Base-by-base conservation (phyloP, 2,888 invertebrate genomes). In the Acleris cristana region DNA sequence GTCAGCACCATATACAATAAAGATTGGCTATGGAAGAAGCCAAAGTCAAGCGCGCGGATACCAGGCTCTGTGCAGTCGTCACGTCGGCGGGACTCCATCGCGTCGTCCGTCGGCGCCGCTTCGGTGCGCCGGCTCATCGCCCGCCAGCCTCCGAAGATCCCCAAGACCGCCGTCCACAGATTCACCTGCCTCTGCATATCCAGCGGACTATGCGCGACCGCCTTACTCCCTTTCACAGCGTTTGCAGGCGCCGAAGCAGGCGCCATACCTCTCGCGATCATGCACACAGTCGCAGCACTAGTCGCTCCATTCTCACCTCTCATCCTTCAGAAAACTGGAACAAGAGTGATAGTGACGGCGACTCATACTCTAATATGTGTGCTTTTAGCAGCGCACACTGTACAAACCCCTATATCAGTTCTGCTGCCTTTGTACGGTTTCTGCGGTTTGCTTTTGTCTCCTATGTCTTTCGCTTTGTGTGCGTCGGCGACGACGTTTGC, bases 101-200 rank as follows among this genome's bases (percentile, higher is more conserved):
- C 95, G 30, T 96, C 96, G 58, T 96, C 96, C 0, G 95, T 96
- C 40, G 96, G 96, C 1, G 96, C 96, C 0, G 96, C 96, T 0
- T 97, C 97, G 1, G 96, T 97, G 12, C 94, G 96, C 4, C 94
- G 96, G 0, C 90, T 97, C 16, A 94, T 97, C 62, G 95, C 96
- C 0, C 75, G 90, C 48, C 90, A 85, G 44, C 91, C 92, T 0
- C 78, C 90, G 81, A 79, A 93, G 87, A 71, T 94, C 83, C 93
- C 94, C 81, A 77, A 91, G 82, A 78, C 93, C 73, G 70, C 93
- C 76, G 84, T 93, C 82, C 76, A 80, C 86, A 85, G 88, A 73
- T 89, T 95, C 80, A 82, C 94, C 49, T 83, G 95, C 65, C 82
- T 95, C 72, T 92, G 95, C 82, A 70, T 94, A 71, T 85, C 95